Base-by-base conservation (phyloP, 2,113 vertebrate species). In the Zosterops japonicus region DNA sequence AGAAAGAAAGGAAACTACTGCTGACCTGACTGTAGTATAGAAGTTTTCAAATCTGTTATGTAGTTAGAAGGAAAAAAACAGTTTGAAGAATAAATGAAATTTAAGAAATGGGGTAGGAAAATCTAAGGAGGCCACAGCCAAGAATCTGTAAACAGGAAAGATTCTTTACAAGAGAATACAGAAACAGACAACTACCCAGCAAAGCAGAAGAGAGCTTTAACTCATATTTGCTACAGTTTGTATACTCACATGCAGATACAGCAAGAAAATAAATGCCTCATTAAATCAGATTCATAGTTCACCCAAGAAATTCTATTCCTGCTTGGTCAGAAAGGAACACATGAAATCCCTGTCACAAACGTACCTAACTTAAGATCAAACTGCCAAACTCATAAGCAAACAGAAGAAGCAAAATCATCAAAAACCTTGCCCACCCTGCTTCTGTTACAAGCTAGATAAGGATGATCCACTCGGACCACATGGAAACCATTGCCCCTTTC, bases 231-330 rank as follows among this genome's bases (percentile, higher is more conserved):
- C 42, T 74, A 8, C 71, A 67, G 11, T 64, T 72, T 83, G 29
- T 31, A 56, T 39, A 59, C 19, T 82, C 17, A 52, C 8, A 53
- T 11, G 8, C 19, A 55, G 11, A n/a, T 20, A 14, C 0, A 64
- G 25, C 50, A 87, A 47, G 52, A 86, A 87, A 94, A 87, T 31
- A 85, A 87, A 81, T 19, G 14, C 47, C 36, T 85, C 36, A 75
- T 83, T 69, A 86, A 46, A 71, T 68, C 20, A 63, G 35, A 59
- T 81, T 86, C 52, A n/a, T 6, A 24, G 50, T 23, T 5, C 33
- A 83, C 57, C 27, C 8, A 50, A 75, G 35, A 81, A 64, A 65
- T 78, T 41, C 57, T 33, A 42, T 27, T 65, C 39, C 41, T 31
- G 3, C 28, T 64, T 69, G 13, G 24, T 33, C 47, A 79, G 25